Base-by-base conservation (phyloP, 2,113 vertebrate genomes). In the Bostrychus sinensis region DNA sequence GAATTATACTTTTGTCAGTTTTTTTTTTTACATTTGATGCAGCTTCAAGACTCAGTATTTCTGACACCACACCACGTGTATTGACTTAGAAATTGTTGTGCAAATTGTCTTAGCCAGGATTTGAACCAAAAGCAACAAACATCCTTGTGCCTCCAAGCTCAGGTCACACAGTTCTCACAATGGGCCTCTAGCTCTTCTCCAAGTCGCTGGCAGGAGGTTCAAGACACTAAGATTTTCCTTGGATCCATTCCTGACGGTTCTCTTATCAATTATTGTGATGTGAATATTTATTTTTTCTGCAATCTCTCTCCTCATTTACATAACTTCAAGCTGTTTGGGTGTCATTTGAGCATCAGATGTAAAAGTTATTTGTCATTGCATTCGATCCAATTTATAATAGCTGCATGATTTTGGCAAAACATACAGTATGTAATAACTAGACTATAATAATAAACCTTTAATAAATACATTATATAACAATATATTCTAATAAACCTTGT, bases 101-200 rank as follows among this genome's bases (percentile, higher is more conserved):
- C 45, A 48, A 48, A 48, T 25, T 11, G 12, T 48, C 22, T 48
- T 48, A 25, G 22, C 20, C 20, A 48, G 45, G 45, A 48, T 48
- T 48, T 48, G 12, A 13, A 25, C 11, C 14, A 20, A 34, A 12
- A 14, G 20, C 20, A 48, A 25, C 45, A 48, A 48, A 48, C 22
- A 13, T 1, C 4, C 10, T 16, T 20, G 45, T 25, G 45, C 22
- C 3, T 34, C 32, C 11, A 14, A 1, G 13, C 45, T 5, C 45
- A 13, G 12, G 45, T 48, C 45, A 25, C 45, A 25, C 45, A 13
- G 12, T 20, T 48, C 45, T 14, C 45, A 25, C 32, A 34, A 34
- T 34, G 32, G 32, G 3, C 32, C 32, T 34, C 3, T n/a, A 34
- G 32, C 32, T 34, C 32, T 10, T 8, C 7, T 8, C 32, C 11